Evolutionary conservation across 2,888 invertebrate genomes (phyloP).

Genomic region (Agriopis aurantiaria): DNA sequence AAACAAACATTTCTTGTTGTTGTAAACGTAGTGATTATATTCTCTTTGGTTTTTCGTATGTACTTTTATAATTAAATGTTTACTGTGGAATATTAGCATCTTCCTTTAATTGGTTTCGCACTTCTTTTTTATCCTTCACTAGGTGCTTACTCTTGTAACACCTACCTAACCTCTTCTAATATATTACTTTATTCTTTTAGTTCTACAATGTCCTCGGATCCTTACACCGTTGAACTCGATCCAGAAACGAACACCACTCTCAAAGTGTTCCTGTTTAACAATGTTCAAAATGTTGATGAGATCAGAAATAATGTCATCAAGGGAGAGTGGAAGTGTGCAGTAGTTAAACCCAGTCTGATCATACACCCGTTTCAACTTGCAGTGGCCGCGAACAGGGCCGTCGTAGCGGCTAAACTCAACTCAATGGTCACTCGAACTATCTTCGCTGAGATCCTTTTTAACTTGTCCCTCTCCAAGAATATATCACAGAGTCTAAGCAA

Average conservation of each 20-base stretch:
- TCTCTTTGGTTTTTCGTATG: too few relatives aligned
- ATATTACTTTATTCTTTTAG: background rate
- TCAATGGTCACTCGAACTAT: conserved; percentile 87
- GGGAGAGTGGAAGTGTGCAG: conserved; percentile 87
- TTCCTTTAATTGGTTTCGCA: too few relatives aligned
- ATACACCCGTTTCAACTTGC: conserved; percentile 86
- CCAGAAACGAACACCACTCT: conserved; percentile 71
- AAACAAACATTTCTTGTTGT: too few relatives aligned
- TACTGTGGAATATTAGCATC: too few relatives aligned
- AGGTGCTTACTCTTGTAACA: too few relatives aligned
- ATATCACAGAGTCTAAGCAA: conserved; percentile 89
- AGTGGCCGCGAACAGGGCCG: conserved; percentile 90
- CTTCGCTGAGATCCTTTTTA: conserved; percentile 89
- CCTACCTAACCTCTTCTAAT: too few relatives aligned
- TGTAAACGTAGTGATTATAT: too few relatives aligned
- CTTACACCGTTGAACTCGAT: conserved; percentile 74
- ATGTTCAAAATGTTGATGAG: conserved; percentile 86
- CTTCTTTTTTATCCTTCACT: too few relatives aligned
- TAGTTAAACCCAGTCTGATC: conserved; percentile 87
- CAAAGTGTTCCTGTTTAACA: conserved; percentile 83
- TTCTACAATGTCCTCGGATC: conserved; percentile 55
- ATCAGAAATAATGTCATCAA: conserved; percentile 84
- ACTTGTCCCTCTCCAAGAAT: conserved; percentile 89
- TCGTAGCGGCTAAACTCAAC: conserved; percentile 75
- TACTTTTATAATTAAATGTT: too few relatives aligned